Conservation (phyloP, 2,888 invertebrate genomes). For the Cheilosia grossa region DNA sequence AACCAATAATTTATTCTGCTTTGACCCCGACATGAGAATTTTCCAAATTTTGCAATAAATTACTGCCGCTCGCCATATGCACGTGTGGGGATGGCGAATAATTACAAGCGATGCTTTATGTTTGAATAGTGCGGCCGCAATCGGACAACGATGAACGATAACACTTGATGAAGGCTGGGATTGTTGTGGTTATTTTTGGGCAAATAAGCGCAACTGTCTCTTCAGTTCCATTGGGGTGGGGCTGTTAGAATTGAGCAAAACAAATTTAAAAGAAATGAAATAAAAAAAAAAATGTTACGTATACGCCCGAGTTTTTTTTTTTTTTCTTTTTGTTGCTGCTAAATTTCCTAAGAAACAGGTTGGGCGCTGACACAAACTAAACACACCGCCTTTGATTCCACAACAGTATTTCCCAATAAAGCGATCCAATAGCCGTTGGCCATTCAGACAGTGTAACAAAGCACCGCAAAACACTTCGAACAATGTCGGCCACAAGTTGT, state of each 20-base stretch:
- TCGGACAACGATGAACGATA: slow-evolving; percentile 27
- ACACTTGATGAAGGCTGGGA: slow-evolving; percentile 24
- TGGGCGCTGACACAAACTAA: no score
- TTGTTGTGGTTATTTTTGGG: slow-evolving; percentile 1
- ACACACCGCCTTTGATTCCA: slow-evolving; percentile 32
- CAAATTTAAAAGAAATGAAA: neutral
- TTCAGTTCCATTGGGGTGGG: slow-evolving; percentile 1
- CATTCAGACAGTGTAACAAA: slow-evolving; percentile 47
- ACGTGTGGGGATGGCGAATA: neutral
- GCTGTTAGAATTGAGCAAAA: neutral
- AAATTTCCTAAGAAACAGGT: no score
- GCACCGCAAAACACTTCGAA: slow-evolving; percentile 40
- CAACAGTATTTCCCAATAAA: slow-evolving; percentile 62
- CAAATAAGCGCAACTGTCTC: slow-evolving; percentile 1
- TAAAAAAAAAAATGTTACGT: slow-evolving; percentile 3
- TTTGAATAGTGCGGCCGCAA: slow-evolving; percentile 40
- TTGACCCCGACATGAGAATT: slow-evolving; percentile 5
- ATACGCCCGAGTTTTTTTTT: neutral
- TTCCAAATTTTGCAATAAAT: slow-evolving; percentile 23
- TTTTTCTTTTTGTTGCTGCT: neutral
- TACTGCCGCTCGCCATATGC: neutral
- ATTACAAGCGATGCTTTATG: slow-evolving; percentile 24
- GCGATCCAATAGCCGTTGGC: slow-evolving; percentile 57
- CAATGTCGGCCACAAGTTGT: slow-evolving; percentile 56
- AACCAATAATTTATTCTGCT: slow-evolving; percentile 42